phyloP scores from a whole-genome alignment of 2,888 invertebrate genomes.

The Scotopteryx bipunctaria region DNA sequence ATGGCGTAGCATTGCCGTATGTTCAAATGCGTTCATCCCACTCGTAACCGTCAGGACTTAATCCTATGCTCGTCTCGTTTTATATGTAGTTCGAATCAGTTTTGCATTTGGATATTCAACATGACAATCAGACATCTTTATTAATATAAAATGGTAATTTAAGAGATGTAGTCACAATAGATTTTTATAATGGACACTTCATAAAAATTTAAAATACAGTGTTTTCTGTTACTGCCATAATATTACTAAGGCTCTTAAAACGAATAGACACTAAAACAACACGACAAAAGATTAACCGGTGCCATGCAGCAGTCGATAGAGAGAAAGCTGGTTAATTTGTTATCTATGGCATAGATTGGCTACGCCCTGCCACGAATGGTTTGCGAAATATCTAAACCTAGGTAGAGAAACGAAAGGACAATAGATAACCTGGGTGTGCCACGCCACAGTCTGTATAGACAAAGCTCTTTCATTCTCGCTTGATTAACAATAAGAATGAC shows the following conservation, averaged over 20 bases:
- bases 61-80: constrained; percentile 42
- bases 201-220: neutral
- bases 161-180: constrained; percentile 1
- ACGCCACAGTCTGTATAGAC: neutral
- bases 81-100: constrained; percentile 35
- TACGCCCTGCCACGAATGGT: neutral
- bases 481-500: too few species aligned
- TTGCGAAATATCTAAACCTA: constrained; percentile 4
- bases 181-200: neutral
- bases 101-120: constrained; percentile 28
- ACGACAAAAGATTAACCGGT: constrained; percentile 27
- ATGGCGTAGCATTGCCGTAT: constrained; percentile 43
- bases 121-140: too few species aligned
- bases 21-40: constrained; percentile 48
- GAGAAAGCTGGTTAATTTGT: constrained; percentile 1
- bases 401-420: constrained; percentile 16
- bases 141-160: constrained; percentile 40
- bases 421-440: constrained; percentile 18
- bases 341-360: neutral
- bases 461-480: neutral
- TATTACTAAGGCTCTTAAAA: constrained; percentile 16
- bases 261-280: constrained; percentile 21
- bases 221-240: constrained; percentile 8
- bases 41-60: constrained; percentile 44
- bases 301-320: constrained; percentile 6